A percentile compares a stretch with the other conserved stretches of the same genome.
phyloP scores from a whole-genome alignment of 53 echinoderm and acorn worm genomes.

The Astropecten irregularis region DNA sequence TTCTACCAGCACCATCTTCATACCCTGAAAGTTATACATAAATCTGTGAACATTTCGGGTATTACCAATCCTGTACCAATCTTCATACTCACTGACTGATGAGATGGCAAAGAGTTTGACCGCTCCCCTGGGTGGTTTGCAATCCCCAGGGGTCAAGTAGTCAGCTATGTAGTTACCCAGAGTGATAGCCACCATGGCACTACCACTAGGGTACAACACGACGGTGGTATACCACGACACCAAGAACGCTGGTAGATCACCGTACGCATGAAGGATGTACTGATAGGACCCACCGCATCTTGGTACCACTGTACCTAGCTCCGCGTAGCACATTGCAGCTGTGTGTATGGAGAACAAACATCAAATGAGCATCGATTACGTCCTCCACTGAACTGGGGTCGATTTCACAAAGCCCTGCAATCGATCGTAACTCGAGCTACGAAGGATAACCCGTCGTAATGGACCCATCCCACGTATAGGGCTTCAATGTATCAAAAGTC shows the following conservation, averaged over 20 bases:
- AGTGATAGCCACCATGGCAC: neutral
- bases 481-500: too few relatives aligned
- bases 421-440: too few relatives aligned
- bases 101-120: conserved; percentile 13
- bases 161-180: neutral
- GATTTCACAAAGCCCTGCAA: too few relatives aligned
- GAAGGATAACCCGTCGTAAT: too few relatives aligned
- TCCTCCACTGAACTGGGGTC: too few relatives aligned
- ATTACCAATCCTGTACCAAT: too few relatives aligned
- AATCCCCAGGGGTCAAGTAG: conserved; percentile 8
- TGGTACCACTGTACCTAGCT: neutral
- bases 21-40: too few relatives aligned
- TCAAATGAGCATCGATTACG: too few relatives aligned
- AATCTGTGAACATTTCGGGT: too few relatives aligned
- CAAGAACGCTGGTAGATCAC: conserved; percentile 11
- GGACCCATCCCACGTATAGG: too few relatives aligned
- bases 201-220: neutral
- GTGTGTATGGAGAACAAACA: neutral
- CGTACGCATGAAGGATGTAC: conserved; percentile 5
- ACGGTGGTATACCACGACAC: neutral
- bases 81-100: neutral
- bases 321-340: conserved; percentile 13
- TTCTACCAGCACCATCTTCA: too few relatives aligned
- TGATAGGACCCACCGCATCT: neutral
- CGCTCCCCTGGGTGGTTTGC: conserved; percentile 13